These are phyloP conservation scores for Triplophysa rosa DNA, from an alignment of 2,113 vertebrate species.

Conservation along the genomic window DNA sequence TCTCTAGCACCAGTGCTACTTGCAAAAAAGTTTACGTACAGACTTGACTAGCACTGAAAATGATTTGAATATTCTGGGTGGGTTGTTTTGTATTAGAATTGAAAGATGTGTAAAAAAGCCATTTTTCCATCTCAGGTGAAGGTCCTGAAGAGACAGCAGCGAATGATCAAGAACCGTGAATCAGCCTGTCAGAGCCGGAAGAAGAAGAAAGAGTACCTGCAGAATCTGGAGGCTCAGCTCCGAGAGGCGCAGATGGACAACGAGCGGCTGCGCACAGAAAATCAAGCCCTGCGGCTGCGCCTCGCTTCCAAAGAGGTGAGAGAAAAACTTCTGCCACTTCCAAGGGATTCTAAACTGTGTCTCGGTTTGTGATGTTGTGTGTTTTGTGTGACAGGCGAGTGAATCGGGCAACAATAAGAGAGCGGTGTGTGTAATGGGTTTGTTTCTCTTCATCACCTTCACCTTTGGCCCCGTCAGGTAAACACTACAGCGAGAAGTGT, in stretches of 20 bases:
- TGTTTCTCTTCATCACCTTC: slow-evolving; percentile 87
- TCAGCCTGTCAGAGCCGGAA: slow-evolving; percentile 87
- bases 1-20: too few relatives aligned
- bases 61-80: too few relatives aligned
- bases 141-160: slow-evolving; percentile 88
- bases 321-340: too few relatives aligned
- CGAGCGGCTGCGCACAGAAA: slow-evolving; percentile 82
- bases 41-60: too few relatives aligned
- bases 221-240: slow-evolving; percentile 83
- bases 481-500: background rate
- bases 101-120: too few relatives aligned
- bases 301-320: slow-evolving; percentile 75
- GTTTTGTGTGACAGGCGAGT: slow-evolving; percentile 65
- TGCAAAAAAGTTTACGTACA: too few relatives aligned
- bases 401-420: slow-evolving; percentile 77
- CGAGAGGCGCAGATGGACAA: slow-evolving; percentile 84
- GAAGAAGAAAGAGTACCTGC: slow-evolving; percentile 94
- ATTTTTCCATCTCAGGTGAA: slow-evolving; percentile 76
- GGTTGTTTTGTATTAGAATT: too few relatives aligned
- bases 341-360: background rate
- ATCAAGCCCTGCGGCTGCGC: slow-evolving; percentile 80
- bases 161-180: slow-evolving; percentile 94
- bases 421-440: slow-evolving; percentile 84
- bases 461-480: slow-evolving; percentile 89
- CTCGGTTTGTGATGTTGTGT: background rate